Conservation (phyloP, 2,888 invertebrate species). For the Mesorhabditis sp. region DNA sequence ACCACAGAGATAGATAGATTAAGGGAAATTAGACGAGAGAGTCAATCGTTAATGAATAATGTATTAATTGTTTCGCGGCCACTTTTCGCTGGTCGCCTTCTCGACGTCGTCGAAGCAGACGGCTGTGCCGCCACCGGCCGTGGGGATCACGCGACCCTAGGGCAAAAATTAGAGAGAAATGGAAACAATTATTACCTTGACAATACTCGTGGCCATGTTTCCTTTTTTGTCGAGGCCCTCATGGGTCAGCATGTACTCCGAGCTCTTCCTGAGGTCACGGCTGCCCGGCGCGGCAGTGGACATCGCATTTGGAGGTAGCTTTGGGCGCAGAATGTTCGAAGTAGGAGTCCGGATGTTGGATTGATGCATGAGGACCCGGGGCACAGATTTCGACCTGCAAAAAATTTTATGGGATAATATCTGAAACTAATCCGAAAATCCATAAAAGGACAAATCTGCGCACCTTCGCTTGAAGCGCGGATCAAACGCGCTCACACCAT, state of each 20-base stretch:
- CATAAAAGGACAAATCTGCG: too few relatives aligned
- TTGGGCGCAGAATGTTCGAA: constrained; percentile 78
- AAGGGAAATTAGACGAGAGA: too few relatives aligned
- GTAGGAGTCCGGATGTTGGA: constrained; percentile 42
- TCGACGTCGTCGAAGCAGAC: constrained; percentile 91
- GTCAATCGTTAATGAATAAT: too few relatives aligned
- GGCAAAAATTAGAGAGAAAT: constrained; percentile 20
- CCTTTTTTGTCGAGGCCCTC: constrained; percentile 88
- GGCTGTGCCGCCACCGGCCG: constrained; percentile 88
- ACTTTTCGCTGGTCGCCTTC: constrained; percentile 41
- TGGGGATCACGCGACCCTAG: constrained; percentile 86
- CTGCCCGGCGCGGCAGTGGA: constrained; percentile 66
- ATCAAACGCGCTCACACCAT: not conserved
- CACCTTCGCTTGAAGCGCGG: not conserved
- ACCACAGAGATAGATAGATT: too few relatives aligned
- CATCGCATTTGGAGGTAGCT: constrained; percentile 69
- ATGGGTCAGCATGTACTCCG: constrained; percentile 85
- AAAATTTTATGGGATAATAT: not conserved
- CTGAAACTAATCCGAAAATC: not conserved
- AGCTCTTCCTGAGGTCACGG: constrained; percentile 70
- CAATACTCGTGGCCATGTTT: constrained; percentile 84
- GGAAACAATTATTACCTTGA: constrained; percentile 69
- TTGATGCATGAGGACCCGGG: constrained; percentile 49
- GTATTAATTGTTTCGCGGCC: constrained; percentile 8
- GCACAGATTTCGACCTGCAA: constrained; percentile 34